A percentile compares a stretch with the other conserved stretches of the same genome.
These are phyloP conservation scores for Tyto alba DNA, from an alignment of 2,113 vertebrate genomes.

Conservation along the genomic window DNA sequence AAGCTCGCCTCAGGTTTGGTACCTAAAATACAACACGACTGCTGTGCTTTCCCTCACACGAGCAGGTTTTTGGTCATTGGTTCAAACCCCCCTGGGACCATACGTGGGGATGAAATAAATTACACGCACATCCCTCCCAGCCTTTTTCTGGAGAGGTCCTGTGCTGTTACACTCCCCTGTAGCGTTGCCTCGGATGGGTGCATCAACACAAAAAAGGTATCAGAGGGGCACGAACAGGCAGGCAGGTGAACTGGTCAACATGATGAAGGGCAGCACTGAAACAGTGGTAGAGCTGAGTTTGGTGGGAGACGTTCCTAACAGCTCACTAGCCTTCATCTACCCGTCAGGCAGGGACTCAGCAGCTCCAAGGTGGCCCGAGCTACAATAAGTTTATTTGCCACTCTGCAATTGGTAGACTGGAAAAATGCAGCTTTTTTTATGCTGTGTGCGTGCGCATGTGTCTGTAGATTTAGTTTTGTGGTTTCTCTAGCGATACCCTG, in stretches of 20 bases:
- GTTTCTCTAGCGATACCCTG: not conserved
- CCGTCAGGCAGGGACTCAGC: not conserved
- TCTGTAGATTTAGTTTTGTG: not conserved
- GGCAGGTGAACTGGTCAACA: not conserved
- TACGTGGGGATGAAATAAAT: not conserved
- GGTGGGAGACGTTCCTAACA: not conserved
- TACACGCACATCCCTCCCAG: not conserved
- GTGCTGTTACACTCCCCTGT: not conserved
- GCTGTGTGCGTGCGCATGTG: rapidly evolving
- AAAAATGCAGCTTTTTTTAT: not conserved
- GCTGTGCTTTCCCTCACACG: not conserved
- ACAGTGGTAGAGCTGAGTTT: not conserved
- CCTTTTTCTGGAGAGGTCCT: not conserved
- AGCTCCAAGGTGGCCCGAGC: not conserved
- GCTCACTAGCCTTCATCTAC: not conserved
- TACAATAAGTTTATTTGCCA: not conserved
- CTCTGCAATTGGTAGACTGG: not conserved
- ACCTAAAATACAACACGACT: not conserved
- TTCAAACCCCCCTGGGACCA: not conserved
- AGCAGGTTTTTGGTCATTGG: not conserved
- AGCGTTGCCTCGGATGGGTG: not conserved
- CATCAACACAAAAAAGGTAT: not conserved
- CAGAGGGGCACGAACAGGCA: not conserved
- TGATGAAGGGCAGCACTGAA: not conserved
- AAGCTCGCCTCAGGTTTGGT: not conserved